phyloP scores from a whole-genome alignment of 2,888 invertebrate species.

The Mythimna ferrago region DNA sequence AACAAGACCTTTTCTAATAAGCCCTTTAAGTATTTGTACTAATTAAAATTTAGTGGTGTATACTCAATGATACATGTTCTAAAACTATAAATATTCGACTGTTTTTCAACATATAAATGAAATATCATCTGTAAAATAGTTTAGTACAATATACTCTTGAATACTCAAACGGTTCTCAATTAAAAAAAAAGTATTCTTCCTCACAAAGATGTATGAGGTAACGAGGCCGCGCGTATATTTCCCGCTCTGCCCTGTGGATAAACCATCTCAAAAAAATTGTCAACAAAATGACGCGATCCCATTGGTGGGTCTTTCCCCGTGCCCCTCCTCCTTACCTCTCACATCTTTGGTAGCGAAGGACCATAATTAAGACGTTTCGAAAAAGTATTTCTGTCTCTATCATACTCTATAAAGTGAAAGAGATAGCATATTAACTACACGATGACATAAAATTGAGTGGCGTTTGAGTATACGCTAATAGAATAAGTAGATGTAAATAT shows the following conservation, averaged over 20 bases:
- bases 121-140: not conserved
- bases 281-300: too few species aligned
- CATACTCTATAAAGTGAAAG: not conserved
- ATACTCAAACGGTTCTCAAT: not conserved
- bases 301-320: too few species aligned
- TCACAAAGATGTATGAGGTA: not conserved
- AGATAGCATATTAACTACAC: not conserved
- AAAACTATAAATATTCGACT: not conserved
- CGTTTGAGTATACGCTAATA: not conserved
- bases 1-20: too few species aligned
- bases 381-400: not conserved
- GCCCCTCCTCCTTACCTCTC: too few species aligned
- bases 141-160: not conserved
- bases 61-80: not conserved
- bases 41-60: too few species aligned
- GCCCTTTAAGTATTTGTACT: too few species aligned
- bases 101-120: not conserved
- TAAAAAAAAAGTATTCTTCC: not conserved
- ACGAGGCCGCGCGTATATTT: too few species aligned
- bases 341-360: too few species aligned
- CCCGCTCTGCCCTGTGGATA: too few species aligned
- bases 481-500: constrained; percentile 10
- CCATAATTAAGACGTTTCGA: not conserved
- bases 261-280: too few species aligned
- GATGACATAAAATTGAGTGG: not conserved